Evolutionary conservation across 2,888 invertebrate species (phyloP), one percentile per base, ranked within the genome.

Genomic region (Tenthredo amoena): DNA sequence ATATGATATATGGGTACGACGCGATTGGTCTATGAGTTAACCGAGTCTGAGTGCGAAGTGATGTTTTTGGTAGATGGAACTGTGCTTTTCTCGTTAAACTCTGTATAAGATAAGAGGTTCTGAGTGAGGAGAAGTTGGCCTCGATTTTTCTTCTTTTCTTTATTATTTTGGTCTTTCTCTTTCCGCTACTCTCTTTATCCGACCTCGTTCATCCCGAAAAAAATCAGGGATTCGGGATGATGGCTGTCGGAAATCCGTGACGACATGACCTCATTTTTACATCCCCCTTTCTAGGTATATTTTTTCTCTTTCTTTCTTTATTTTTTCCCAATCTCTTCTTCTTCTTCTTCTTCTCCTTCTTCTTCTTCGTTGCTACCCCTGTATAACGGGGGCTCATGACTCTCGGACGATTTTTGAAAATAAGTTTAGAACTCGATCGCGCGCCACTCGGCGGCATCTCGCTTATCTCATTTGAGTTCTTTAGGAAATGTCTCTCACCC

Each of bases 231-330:
- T 47, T 26, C 31, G 43, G 31, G 18, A 26, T 18, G 26, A 37
- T 18, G 58, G 58, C 79, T 81, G 79, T 40, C 62, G 37, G 21
- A 62, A 37, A 81, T 77, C 62, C 62, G 58, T n/a, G 58, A 58
- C 37, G 58, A 62, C 21, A 18, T 21, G 62, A 81, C 21, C 62
- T n/a, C 37, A 21, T 81, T 81, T 81, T 81, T 40, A 40, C 40
- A 5, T 34, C 68, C 34, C 68, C 34, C 26, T 34, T 68, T 34
- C 6, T 68, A 31, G 26, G 62, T 12, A 55, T n/a, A 9, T 34
- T 71, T 34, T 37, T 71, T 37, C 21, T 47, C 47, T 76, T 31
- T 47, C 26, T 47, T n/a, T 43, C 47, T 76, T 12, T 47, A 10
- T 40, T 47, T 21, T 21, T 76, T 15, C 26, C 47, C 43, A n/a